Evolutionary conservation across 1,140 invertebrate genomes (phyloP).

Genomic region (Brachionus paranguensis): DNA sequence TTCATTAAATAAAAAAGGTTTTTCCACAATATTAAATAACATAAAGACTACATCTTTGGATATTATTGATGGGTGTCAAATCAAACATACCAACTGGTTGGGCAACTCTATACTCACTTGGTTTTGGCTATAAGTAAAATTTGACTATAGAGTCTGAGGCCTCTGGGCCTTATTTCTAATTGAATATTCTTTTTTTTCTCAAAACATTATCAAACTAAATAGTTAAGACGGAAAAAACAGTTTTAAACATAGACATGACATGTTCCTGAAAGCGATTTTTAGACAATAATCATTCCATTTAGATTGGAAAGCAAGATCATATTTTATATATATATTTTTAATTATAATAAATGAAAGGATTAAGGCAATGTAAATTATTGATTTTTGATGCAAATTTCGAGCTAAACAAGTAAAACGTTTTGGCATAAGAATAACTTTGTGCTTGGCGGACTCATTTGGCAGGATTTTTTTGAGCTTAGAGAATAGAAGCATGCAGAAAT

Average conservation of each 20-base stretch:
- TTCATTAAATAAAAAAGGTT: too few relatives aligned
- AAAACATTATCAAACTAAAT: background rate
- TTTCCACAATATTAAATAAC: too few relatives aligned
- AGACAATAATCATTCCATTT: background rate
- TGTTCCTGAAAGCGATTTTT: background rate
- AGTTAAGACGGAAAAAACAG: background rate
- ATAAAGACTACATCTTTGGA: too few relatives aligned
- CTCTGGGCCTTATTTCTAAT: background rate
- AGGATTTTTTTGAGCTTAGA: background rate
- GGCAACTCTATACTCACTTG: too few relatives aligned
- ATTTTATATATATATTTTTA: background rate
- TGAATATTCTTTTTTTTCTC: background rate
- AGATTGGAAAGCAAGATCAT: background rate
- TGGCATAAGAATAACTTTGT: background rate
- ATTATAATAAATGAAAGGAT: constrained; percentile 2
- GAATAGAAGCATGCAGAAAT: background rate
- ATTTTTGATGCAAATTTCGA: background rate
- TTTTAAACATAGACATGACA: background rate
- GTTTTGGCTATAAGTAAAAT: too few relatives aligned
- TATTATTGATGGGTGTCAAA: too few relatives aligned
- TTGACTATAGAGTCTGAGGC: background rate
- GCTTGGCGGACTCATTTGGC: background rate
- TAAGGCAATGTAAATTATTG: background rate
- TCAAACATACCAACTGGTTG: too few relatives aligned
- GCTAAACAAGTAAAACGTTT: background rate